Percentiles rank a stretch among this genome's conserved stretches.
Evolutionary conservation across 2,113 vertebrate species (phyloP).

Genomic region (Carettochelys insculpta): DNA sequence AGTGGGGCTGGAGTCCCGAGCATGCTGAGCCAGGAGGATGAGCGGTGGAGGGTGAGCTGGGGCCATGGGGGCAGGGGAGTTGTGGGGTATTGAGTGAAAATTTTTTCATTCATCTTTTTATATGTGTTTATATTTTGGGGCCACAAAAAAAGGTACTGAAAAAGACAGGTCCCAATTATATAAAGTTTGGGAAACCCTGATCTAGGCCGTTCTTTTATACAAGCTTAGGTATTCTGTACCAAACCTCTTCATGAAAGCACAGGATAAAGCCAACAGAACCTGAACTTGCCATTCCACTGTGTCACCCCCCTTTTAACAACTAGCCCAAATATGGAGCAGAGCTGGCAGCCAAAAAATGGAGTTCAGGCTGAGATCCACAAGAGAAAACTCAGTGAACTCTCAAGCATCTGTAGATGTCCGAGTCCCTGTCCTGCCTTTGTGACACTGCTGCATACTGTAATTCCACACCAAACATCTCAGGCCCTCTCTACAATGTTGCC

Average conservation of each 20-base stretch:
- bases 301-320: not conserved
- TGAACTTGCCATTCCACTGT: not conserved
- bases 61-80: no score
- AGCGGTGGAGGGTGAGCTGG: no score
- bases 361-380: not conserved
- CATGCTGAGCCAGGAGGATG: no score
- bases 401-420: not conserved
- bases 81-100: no score
- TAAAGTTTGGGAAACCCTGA: no score
- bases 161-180: no score
- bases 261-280: not conserved
- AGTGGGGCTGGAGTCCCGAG: no score
- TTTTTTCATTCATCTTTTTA: no score
- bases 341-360: not conserved
- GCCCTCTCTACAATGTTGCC: not conserved
- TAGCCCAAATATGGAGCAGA: not conserved
- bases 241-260: not conserved
- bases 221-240: not conserved
- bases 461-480: not conserved
- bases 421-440: not conserved
- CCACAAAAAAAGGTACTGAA: no score
- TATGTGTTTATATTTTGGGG: no score
- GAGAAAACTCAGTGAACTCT: not conserved
- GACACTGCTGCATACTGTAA: not conserved
- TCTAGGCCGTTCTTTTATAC: no score